A percentile compares a stretch with the other conserved stretches of the same genome.
These are phyloP conservation scores for Hydrotaea diabolus DNA, from an alignment of 2,888 invertebrate genomes.

Conservation along the genomic window DNA sequence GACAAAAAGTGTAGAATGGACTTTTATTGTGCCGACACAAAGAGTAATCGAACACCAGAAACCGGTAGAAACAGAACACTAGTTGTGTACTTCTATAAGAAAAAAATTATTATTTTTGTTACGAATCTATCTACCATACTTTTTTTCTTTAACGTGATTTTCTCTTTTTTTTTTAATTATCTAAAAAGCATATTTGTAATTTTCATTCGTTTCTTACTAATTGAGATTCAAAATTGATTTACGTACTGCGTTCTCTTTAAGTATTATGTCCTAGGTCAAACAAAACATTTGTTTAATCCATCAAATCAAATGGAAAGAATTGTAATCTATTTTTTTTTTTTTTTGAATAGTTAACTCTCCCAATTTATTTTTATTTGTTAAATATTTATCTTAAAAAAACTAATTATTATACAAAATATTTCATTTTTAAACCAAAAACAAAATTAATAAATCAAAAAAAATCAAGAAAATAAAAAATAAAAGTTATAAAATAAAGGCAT, in stretches of 20 bases:
- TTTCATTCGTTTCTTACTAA: background rate
- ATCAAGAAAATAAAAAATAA: background rate
- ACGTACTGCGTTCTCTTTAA: background rate
- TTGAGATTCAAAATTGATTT: background rate
- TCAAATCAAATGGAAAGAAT: background rate
- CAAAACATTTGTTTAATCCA: background rate
- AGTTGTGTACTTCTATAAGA: too few species aligned
- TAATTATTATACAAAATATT: slow-evolving; percentile 18
- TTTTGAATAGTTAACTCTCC: slow-evolving; percentile 28
- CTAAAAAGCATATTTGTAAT: too few species aligned
- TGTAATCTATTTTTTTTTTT: slow-evolving; percentile 3
- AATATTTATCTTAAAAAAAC: slow-evolving; percentile 34
- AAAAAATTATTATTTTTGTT: background rate
- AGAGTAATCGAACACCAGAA: slow-evolving; percentile 22
- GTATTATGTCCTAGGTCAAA: slow-evolving; percentile 25
- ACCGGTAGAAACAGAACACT: slow-evolving; percentile 26
- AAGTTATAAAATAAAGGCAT: slow-evolving; percentile 8
- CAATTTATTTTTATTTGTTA: slow-evolving; percentile 45
- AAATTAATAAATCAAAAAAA: background rate
- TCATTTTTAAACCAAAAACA: slow-evolving; percentile 59
- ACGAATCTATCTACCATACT: background rate
- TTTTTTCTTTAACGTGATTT: too few species aligned
- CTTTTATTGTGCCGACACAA: background rate
- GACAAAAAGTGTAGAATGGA: background rate
- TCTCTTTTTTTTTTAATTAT: too few species aligned